Evolutionary conservation across 2,113 vertebrate species (phyloP).

Genomic region (Nannobrachium achirus): DNA sequence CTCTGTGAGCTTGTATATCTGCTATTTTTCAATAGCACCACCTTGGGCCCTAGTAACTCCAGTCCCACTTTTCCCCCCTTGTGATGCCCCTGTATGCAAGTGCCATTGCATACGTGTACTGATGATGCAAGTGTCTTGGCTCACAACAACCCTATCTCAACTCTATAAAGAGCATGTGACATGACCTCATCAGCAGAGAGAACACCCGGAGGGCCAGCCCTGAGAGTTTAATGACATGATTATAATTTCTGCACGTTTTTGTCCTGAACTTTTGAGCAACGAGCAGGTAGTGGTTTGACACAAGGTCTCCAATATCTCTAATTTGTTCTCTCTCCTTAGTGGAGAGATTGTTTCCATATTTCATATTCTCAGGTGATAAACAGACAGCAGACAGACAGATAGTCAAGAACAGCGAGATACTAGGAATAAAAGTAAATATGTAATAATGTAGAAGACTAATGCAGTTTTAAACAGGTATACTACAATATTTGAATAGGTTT

Average conservation of each 20-base stretch:
- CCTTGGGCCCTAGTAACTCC: too few relatives aligned
- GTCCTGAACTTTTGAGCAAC: conserved; percentile 15
- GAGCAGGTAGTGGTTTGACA: conserved; percentile 23
- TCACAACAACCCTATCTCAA: conserved; percentile 33
- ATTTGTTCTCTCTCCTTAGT: too few relatives aligned
- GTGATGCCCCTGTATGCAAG: too few relatives aligned
- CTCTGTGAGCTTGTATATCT: too few relatives aligned
- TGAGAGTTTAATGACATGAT: conserved; percentile 49
- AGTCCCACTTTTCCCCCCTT: too few relatives aligned
- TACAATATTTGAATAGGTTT: too few relatives aligned
- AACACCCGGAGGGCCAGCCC: conserved; percentile 38
- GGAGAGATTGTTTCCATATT: conserved; percentile 1
- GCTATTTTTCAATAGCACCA: too few relatives aligned
- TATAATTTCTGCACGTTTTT: conserved; percentile 21
- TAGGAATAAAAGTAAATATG: too few relatives aligned
- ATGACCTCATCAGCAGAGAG: conserved; percentile 59
- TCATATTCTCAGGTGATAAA: neutral
- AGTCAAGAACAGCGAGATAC: too few relatives aligned
- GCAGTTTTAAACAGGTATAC: too few relatives aligned
- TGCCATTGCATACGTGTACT: neutral
- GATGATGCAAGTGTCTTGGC: conserved; percentile 44
- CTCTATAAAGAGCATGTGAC: conserved; percentile 54
- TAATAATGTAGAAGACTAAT: too few relatives aligned
- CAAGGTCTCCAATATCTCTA: neutral
- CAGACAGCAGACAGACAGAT: too few relatives aligned